A percentile compares a stretch with the other conserved stretches of the same genome.
Conservation (phyloP, 2,113 vertebrate genomes). For the Myotis brandtii region DNA sequence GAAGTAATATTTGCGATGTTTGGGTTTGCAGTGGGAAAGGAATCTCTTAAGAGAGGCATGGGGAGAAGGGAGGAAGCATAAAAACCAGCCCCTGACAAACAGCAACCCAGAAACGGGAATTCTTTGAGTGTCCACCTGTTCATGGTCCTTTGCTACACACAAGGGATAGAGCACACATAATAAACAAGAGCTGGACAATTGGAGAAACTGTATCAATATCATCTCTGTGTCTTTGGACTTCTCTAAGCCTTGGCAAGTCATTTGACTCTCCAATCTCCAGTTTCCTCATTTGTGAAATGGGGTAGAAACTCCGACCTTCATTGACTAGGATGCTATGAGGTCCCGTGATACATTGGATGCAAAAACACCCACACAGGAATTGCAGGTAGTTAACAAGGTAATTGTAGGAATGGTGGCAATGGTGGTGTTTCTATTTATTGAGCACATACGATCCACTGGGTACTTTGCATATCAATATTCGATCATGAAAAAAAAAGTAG, state of each 20-base stretch:
- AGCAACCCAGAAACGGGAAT: background rate
- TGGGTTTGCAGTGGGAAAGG: background rate
- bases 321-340: background rate
- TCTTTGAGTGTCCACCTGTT: background rate
- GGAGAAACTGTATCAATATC: background rate
- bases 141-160: background rate
- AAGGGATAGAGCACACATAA: background rate
- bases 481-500: background rate
- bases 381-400: background rate
- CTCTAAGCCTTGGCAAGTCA: background rate
- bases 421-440: background rate
- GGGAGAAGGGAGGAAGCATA: background rate
- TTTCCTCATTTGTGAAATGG: background rate
- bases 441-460: background rate
- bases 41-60: background rate
- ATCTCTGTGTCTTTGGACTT: background rate
- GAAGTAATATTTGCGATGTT: constrained; percentile 15
- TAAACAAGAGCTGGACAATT: background rate
- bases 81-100: background rate
- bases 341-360: background rate
- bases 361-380: background rate
- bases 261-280: background rate
- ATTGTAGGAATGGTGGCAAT: background rate
- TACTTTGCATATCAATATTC: background rate
- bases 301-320: background rate